Evolutionary conservation across 2,888 invertebrate species (phyloP).

Genomic region (Drosophila kambysellisi): DNA sequence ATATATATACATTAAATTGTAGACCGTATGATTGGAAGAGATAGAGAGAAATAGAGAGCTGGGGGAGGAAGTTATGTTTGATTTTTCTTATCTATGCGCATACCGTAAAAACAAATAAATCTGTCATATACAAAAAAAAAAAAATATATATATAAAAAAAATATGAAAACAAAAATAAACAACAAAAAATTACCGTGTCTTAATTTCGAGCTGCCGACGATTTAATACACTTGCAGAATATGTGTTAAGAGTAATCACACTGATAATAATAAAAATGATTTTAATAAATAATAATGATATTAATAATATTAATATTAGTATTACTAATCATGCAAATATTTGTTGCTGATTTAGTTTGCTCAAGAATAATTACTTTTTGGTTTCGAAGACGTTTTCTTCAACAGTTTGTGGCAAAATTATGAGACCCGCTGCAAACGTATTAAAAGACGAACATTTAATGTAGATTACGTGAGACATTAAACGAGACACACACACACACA

Average conservation of each 20-base stretch:
- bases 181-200: neutral
- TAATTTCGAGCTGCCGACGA: neutral
- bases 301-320: neutral
- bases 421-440: slow-evolving; percentile 4
- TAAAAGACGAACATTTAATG: slow-evolving; percentile 44
- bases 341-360: neutral
- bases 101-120: slow-evolving; percentile 50
- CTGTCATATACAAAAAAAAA: slow-evolving; percentile 34
- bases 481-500: slow-evolving; percentile 24
- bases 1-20: neutral
- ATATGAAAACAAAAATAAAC: neutral
- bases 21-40: neutral
- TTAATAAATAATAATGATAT: neutral
- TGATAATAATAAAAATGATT: neutral
- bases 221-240: slow-evolving; percentile 1
- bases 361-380: neutral
- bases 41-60: neutral
- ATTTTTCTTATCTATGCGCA: slow-evolving; percentile 48
- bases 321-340: no score
- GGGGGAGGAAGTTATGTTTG: slow-evolving; percentile 38
- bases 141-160: slow-evolving; percentile 1
- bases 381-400: neutral
- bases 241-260: neutral
- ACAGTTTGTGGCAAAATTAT: neutral
- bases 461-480: slow-evolving; percentile 57